These are phyloP conservation scores for Agelastica alni DNA, from an alignment of 2,888 invertebrate genomes.

Conservation along the genomic window DNA sequence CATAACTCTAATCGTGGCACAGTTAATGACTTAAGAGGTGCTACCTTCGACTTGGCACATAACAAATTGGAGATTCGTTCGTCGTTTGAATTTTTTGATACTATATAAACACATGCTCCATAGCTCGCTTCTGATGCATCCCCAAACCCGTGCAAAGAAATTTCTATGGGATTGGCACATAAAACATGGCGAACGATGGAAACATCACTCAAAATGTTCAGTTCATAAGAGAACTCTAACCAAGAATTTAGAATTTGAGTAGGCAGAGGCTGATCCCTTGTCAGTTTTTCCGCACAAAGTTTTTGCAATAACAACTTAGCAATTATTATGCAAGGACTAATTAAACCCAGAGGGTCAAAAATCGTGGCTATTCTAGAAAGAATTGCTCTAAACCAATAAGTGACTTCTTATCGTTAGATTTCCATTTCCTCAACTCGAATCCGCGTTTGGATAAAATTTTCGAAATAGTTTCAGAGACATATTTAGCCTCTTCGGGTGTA, in stretches of 20 bases:
- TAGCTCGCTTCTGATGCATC: slow-evolving; percentile 32
- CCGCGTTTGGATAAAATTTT: slow-evolving; percentile 6
- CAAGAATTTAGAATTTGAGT: background rate
- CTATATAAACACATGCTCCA: slow-evolving; percentile 27
- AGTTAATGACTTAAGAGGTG: slow-evolving; percentile 29
- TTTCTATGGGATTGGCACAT: background rate
- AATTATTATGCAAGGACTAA: slow-evolving; percentile 1
- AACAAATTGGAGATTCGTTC: slow-evolving; percentile 19
- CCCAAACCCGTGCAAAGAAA: slow-evolving; percentile 33
- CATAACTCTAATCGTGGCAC: slow-evolving; percentile 28
- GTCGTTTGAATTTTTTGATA: slow-evolving; percentile 13
- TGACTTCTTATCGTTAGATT: background rate
- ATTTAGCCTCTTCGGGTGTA: slow-evolving; percentile 26
- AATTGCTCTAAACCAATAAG: background rate
- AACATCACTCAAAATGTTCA: background rate
- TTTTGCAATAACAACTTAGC: slow-evolving; percentile 7
- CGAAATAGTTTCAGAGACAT: slow-evolving; percentile 18
- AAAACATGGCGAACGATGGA: background rate
- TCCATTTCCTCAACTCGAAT: background rate
- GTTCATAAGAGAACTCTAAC: slow-evolving; percentile 6
- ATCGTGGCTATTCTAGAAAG: slow-evolving; percentile 1
- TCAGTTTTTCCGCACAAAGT: slow-evolving; percentile 1
- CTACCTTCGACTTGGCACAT: slow-evolving; percentile 27
- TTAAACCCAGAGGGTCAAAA: slow-evolving; percentile 7
- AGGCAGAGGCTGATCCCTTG: slow-evolving; percentile 2